Conservation (phyloP, 2,888 invertebrate species). For the Apodemia duryi region DNA sequence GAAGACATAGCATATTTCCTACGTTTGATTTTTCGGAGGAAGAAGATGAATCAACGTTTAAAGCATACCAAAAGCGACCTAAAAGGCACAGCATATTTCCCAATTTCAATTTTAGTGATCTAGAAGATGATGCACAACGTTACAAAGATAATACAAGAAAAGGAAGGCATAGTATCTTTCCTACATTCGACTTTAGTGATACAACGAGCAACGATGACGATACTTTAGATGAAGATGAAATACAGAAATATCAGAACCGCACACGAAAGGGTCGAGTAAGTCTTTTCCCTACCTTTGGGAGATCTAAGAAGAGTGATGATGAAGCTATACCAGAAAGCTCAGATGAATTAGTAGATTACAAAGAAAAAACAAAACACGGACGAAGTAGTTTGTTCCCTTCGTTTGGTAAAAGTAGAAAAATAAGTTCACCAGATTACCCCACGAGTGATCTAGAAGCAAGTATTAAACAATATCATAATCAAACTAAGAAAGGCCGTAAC, state of each 20-base stretch:
- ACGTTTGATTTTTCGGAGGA: constrained; percentile 67
- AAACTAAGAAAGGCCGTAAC: constrained; percentile 51
- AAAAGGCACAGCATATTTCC: constrained; percentile 65
- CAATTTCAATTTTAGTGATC: constrained; percentile 60
- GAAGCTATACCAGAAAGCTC: constrained; percentile 66
- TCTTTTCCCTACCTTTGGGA: constrained; percentile 66
- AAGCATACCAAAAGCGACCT: constrained; percentile 52
- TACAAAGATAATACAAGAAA: constrained; percentile 62
- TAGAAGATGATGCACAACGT: constrained; percentile 51
- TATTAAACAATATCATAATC: constrained; percentile 61
- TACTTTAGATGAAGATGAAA: constrained; percentile 62
- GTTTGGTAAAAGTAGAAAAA: constrained; percentile 64
- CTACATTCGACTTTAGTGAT: constrained; percentile 61
- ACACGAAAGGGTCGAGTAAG: constrained; percentile 65
- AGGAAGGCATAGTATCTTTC: constrained; percentile 66
- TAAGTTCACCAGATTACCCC: constrained; percentile 47
- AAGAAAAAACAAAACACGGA: constrained; percentile 60
- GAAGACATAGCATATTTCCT: constrained; percentile 61
- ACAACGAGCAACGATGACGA: constrained; percentile 56
- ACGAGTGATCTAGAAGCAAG: constrained; percentile 59
- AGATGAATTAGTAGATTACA: constrained; percentile 65
- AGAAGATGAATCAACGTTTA: constrained; percentile 51
- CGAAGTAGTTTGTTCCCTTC: constrained; percentile 64
- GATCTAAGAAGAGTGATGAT: constrained; percentile 47
- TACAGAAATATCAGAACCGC: constrained; percentile 62